These are phyloP conservation scores for Erithacus rubecula DNA, from an alignment of 2,797 vertebrate genomes.

Conservation along the genomic window DNA sequence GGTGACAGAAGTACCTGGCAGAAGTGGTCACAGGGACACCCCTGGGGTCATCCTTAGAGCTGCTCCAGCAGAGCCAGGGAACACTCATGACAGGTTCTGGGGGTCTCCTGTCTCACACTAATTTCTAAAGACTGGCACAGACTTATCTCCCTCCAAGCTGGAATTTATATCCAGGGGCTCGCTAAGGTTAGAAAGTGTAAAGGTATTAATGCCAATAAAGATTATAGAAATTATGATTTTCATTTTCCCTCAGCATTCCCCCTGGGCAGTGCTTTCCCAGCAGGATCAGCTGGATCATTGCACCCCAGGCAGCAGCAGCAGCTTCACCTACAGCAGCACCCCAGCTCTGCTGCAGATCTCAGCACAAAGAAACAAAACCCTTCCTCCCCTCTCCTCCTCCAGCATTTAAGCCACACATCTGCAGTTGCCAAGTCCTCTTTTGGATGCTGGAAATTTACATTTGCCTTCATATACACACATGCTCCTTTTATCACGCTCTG, in stretches of 20 bases:
- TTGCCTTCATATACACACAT: neutral
- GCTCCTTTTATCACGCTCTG: neutral
- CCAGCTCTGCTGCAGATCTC: neutral
- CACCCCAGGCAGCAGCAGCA: neutral
- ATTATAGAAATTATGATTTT: fast-evolving
- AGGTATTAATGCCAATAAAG: neutral
- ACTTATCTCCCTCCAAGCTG: neutral
- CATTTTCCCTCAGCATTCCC: neutral
- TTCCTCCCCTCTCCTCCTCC: neutral
- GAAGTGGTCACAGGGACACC: too few relatives aligned
- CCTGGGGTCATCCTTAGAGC: neutral
- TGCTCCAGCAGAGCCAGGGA: neutral
- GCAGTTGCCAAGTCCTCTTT: neutral
- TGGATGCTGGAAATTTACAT: neutral
- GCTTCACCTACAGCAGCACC: neutral
- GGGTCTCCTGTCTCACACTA: neutral
- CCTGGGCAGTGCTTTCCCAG: neutral
- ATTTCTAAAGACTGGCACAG: neutral
- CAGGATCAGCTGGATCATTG: neutral
- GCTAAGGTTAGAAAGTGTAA: neutral
- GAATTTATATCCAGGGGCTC: neutral
- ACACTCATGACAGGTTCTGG: neutral
- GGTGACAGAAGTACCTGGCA: neutral
- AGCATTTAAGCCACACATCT: neutral
- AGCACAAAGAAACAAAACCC: neutral